phyloP scores from a whole-genome alignment of 2,797 vertebrate genomes.

The Bradypodion pumilum region DNA sequence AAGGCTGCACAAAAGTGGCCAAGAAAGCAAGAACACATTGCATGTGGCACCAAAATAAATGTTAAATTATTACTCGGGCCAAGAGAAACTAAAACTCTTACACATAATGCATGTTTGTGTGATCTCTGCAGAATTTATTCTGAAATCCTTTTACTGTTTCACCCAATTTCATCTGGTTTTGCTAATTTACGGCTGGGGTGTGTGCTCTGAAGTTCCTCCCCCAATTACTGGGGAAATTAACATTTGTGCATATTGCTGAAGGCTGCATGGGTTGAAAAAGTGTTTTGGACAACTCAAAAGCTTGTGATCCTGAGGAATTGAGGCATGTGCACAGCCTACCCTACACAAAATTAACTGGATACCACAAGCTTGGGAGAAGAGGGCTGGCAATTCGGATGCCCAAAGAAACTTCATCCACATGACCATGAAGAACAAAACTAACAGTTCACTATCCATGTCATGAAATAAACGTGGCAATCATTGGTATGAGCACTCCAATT shows the following conservation, averaged over 20 bases:
- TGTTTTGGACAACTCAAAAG: too few relatives aligned
- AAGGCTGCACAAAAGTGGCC: neutral
- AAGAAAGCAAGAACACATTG: neutral
- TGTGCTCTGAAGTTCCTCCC: neutral
- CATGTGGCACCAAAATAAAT: neutral
- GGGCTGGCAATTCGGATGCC: too few relatives aligned
- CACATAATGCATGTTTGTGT: neutral
- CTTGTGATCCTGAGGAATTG: too few relatives aligned
- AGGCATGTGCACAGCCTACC: too few relatives aligned
- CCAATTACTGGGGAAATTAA: neutral
- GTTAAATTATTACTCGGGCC: neutral
- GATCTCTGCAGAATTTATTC: neutral
- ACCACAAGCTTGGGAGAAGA: neutral
- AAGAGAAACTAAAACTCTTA: neutral
- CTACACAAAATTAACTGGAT: neutral
- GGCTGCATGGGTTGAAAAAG: too few relatives aligned
- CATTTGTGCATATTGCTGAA: too few relatives aligned
- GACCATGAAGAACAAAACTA: too few relatives aligned
- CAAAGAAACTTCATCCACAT: too few relatives aligned
- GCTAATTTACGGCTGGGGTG: neutral
- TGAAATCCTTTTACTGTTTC: neutral
- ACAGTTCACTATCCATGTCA: too few relatives aligned
- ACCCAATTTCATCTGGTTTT: neutral
- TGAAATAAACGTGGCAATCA: too few relatives aligned
- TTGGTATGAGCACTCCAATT: too few relatives aligned